phyloP scores from a whole-genome alignment of 2,113 vertebrate genomes.

The Fulmarus glacialis region DNA sequence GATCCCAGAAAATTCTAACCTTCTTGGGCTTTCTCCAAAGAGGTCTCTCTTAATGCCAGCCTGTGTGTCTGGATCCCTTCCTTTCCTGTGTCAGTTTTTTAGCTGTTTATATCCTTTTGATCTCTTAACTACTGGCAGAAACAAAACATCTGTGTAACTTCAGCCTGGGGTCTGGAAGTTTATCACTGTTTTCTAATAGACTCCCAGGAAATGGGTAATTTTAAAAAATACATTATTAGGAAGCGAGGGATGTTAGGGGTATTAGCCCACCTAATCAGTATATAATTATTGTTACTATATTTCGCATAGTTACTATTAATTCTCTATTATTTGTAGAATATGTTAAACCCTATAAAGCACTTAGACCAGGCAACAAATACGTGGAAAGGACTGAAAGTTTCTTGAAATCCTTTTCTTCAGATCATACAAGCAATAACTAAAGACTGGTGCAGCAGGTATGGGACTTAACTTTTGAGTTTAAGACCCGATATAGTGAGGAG shows the following conservation, averaged over 20 bases:
- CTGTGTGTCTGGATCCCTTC: neutral
- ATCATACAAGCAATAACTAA: neutral
- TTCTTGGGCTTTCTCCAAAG: neutral
- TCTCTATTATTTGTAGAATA: neutral
- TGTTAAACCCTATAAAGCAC: neutral
- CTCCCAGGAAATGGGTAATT: neutral
- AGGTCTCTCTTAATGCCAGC: neutral
- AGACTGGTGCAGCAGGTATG: neutral
- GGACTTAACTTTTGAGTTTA: neutral
- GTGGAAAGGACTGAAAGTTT: neutral
- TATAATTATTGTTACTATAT: neutral
- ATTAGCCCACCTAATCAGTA: neutral
- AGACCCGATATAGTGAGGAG: neutral
- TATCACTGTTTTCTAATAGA: neutral
- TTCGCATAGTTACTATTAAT: neutral
- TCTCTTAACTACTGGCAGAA: constrained; percentile 8
- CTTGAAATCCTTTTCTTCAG: neutral
- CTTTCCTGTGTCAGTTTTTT: neutral
- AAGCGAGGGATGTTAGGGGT: neutral
- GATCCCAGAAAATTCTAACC: neutral
- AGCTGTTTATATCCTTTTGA: constrained; percentile 3
- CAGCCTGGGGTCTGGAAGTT: neutral
- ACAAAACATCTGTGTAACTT: neutral
- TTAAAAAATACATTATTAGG: neutral
- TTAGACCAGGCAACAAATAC: neutral